Evolutionary conservation across 2,888 invertebrate genomes (phyloP).

Genomic region (Cactoblastis cactorum): DNA sequence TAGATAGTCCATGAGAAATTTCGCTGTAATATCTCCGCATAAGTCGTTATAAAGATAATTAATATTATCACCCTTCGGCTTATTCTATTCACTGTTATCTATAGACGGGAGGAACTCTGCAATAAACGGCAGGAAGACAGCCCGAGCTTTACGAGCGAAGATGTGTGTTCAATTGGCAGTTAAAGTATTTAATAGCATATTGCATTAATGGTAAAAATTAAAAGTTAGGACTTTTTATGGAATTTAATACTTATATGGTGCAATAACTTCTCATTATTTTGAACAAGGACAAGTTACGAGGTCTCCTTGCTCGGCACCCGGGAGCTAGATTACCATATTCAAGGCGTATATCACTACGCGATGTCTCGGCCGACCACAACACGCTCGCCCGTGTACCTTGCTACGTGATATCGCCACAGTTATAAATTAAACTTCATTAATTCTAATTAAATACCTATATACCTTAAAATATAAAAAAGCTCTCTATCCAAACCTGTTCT

Average conservation of each 20-base stretch:
- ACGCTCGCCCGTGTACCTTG: conserved; percentile 3
- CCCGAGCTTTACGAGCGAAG: conserved; percentile 57
- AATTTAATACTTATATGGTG: conserved; percentile 57
- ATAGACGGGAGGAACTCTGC: conserved; percentile 46
- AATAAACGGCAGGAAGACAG: conserved; percentile 60
- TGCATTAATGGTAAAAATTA: conserved; percentile 57
- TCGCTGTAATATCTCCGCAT: conserved; percentile 6
- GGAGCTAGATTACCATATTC: conserved; percentile 48
- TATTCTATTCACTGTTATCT: conserved; percentile 33
- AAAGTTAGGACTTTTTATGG: conserved; percentile 49
- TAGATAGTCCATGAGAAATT: conserved; percentile 2
- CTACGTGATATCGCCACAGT: conserved; percentile 5
- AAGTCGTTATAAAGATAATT: conserved; percentile 30
- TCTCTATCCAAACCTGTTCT: conserved; percentile 1
- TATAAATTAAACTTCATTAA: conserved; percentile 19
- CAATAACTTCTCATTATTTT: conserved; percentile 66
- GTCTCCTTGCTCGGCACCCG: conserved; percentile 53
- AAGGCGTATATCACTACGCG: conserved; percentile 31
- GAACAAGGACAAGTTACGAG: conserved; percentile 42
- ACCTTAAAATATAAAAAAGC: background rate
- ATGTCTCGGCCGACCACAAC: conserved; percentile 2
- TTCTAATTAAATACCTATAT: conserved; percentile 6
- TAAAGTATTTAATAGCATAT: conserved; percentile 60
- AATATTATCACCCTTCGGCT: conserved; percentile 24
- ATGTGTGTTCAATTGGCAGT: conserved; percentile 59